Conservation (phyloP, 2,797 vertebrate species). For the Danio albolineatus region DNA sequence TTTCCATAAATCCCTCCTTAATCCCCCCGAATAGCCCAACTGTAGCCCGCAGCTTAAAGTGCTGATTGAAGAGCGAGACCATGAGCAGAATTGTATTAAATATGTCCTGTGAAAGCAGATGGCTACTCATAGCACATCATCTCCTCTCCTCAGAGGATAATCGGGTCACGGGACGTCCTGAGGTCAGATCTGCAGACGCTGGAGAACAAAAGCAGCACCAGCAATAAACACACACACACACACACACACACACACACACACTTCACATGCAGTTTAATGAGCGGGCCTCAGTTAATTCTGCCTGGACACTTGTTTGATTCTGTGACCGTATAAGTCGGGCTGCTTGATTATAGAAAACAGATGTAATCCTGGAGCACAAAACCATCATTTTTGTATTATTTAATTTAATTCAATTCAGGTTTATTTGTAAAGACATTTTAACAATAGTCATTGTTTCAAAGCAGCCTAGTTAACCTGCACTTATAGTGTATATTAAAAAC, state of each 20-base stretch:
- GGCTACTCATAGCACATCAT: conserved; percentile 33
- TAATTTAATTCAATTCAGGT: no score
- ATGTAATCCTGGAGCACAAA: no score
- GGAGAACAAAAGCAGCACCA: conserved; percentile 16
- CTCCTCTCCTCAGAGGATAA: conserved; percentile 49
- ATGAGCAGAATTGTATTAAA: conserved; percentile 63
- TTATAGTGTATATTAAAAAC: no score
- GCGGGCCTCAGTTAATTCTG: conserved; percentile 9
- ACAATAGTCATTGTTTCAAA: no score
- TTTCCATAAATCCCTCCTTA: conserved; percentile 83
- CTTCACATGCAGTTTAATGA: neutral
- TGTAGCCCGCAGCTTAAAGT: conserved; percentile 83
- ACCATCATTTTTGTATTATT: no score
- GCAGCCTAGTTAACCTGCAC: no score
- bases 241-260: neutral
- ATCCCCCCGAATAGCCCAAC: conserved; percentile 80
- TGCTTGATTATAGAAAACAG: no score
- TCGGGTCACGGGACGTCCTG: conserved; percentile 54
- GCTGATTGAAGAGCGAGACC: conserved; percentile 81
- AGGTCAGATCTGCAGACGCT: conserved; percentile 25
- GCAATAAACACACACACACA: conserved; percentile 12
- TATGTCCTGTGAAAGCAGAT: conserved; percentile 53
- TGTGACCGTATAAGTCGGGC: no score
- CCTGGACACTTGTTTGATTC: neutral
- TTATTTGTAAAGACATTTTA: no score